phyloP scores from a whole-genome alignment of 2,888 invertebrate species.

The Caradrina clavipalpis region DNA sequence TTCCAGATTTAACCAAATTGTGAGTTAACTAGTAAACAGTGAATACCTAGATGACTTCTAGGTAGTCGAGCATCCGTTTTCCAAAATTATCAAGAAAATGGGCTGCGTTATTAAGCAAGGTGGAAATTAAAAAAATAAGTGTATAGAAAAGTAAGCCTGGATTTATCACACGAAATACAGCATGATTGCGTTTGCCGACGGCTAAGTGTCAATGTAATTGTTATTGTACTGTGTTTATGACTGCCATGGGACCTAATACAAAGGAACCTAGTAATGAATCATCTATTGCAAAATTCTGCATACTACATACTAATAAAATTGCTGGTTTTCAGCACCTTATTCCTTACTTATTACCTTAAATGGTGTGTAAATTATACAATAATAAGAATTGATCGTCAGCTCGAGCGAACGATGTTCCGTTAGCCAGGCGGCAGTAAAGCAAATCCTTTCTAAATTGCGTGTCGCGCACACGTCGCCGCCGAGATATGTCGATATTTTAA shows the following conservation, averaged over 20 bases:
- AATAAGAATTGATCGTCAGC: constrained; percentile 53
- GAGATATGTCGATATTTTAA: constrained; percentile 87
- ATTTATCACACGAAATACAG: not conserved
- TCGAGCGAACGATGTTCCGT: constrained; percentile 54
- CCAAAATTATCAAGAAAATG: no score
- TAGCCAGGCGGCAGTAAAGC: constrained; percentile 79
- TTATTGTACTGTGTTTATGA: no score
- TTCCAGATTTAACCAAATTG: not conserved
- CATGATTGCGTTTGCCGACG: not conserved
- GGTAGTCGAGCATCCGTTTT: no score
- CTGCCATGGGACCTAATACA: no score
- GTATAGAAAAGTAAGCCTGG: no score
- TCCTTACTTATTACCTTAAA: constrained; percentile 21
- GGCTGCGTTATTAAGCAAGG: no score
- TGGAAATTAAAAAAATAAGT: no score
- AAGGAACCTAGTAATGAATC: no score
- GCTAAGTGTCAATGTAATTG: no score
- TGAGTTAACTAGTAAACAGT: no score
- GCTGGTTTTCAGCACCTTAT: no score
- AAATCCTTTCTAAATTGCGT: constrained; percentile 89
- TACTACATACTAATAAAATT: not conserved
- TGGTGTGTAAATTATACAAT: constrained; percentile 45
- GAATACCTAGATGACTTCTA: no score
- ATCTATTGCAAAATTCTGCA: not conserved
- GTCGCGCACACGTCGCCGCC: constrained; percentile 75